Percentiles rank a stretch among this genome's conserved stretches.
Evolutionary conservation across 1,140 invertebrate genomes (phyloP).

Genomic region (Drosophila ironensis): DNA sequence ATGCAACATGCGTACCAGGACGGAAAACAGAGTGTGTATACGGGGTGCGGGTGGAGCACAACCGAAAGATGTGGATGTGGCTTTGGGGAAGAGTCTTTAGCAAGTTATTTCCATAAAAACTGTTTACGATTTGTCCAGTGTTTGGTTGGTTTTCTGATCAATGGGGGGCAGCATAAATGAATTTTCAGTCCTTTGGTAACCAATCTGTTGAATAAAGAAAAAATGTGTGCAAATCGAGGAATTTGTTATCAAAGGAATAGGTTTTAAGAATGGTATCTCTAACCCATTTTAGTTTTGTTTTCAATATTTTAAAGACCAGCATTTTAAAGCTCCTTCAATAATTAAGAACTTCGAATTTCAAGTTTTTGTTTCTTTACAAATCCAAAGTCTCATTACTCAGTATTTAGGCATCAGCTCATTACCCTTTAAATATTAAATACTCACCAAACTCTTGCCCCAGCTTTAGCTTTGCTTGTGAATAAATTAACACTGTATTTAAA

Average conservation of each 20-base stretch:
- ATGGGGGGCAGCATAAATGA: slow-evolving; percentile 16
- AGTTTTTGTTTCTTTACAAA: too few relatives aligned
- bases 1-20: slow-evolving; percentile 64
- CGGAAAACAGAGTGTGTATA: slow-evolving; percentile 8
- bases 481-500: neutral
- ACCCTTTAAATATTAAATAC: too few relatives aligned
- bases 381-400: too few relatives aligned
- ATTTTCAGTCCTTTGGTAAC: slow-evolving; percentile 2
- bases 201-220: slow-evolving; percentile 4
- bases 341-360: too few relatives aligned
- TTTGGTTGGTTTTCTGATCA: slow-evolving; percentile 11
- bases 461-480: too few relatives aligned
- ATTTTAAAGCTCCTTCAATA: too few relatives aligned
- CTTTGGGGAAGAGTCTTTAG: slow-evolving; percentile 21
- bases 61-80: neutral
- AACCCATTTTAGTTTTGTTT: too few relatives aligned
- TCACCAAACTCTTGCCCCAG: too few relatives aligned
- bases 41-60: neutral
- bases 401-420: too few relatives aligned
- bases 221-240: neutral
- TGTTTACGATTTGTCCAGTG: slow-evolving; percentile 2
- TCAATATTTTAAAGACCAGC: too few relatives aligned
- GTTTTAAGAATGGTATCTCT: too few relatives aligned
- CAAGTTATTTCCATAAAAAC: slow-evolving; percentile 11
- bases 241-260: too few relatives aligned